Conservation (phyloP, 1,140 invertebrate genomes). For the Magallana ariakensis region DNA sequence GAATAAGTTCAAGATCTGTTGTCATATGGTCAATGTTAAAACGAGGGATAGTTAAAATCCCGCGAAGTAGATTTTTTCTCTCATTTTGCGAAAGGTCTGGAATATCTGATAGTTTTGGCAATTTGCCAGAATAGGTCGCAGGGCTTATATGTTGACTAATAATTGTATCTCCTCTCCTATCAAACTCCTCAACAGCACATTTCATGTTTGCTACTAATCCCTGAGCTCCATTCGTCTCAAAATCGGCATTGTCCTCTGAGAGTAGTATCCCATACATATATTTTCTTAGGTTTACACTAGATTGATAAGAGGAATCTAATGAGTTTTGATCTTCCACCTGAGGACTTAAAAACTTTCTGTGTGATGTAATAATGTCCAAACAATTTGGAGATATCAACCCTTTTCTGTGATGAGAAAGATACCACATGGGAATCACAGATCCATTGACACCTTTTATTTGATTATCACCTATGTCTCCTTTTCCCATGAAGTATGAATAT, state of each 20-base stretch:
- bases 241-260: conserved; percentile 3
- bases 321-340: conserved; percentile 87
- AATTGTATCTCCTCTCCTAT: conserved; percentile 69
- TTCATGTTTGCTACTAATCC: conserved; percentile 69
- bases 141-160: conserved; percentile 68
- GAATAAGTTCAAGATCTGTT: conserved; percentile 83
- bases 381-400: conserved; percentile 84
- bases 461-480: neutral
- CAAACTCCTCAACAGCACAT: conserved; percentile 74
- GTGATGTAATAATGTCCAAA: conserved; percentile 85
- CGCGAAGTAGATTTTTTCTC: conserved; percentile 61
- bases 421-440: conserved; percentile 83
- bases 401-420: conserved; percentile 83
- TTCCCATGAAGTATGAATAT: conserved; percentile 12
- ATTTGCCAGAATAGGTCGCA: conserved; percentile 58
- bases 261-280: conserved; percentile 85
- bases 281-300: conserved; percentile 84
- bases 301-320: conserved; percentile 82
- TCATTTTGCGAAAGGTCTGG: conserved; percentile 45
- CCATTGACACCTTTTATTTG: conserved; percentile 56
- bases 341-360: conserved; percentile 85
- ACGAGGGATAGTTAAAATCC: conserved; percentile 55
- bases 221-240: neutral
- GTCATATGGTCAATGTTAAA: conserved; percentile 80
- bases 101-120: conserved; percentile 67